Conservation (phyloP, 2,888 invertebrate species). For the Coremacera marginata region DNA sequence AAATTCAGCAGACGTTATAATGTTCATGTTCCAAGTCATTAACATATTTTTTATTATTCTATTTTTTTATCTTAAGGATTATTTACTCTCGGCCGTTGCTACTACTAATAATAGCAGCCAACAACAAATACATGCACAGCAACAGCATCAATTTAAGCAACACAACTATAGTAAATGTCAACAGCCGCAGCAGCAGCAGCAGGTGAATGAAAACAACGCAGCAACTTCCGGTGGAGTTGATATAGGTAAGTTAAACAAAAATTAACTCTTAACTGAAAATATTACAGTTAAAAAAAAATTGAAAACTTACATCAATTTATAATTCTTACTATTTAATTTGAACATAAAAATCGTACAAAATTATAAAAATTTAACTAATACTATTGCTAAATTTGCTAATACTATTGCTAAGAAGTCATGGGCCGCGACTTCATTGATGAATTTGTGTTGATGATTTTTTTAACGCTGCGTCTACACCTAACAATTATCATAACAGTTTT, state of each 20-base stretch:
- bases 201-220: conserved; percentile 25
- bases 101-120: conserved; percentile 42
- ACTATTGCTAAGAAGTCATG: too few relatives aligned
- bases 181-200: conserved; percentile 44
- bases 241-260: conserved; percentile 33
- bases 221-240: conserved; percentile 21
- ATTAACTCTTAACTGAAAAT: too few relatives aligned
- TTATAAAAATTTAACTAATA: too few relatives aligned
- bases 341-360: too few relatives aligned
- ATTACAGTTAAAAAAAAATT: too few relatives aligned
- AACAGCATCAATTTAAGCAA: conserved; percentile 45
- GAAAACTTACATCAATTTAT: too few relatives aligned
- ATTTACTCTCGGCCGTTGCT: conserved; percentile 56
- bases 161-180: conserved; percentile 46
- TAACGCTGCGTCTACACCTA: too few relatives aligned
- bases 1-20: conserved; percentile 25
- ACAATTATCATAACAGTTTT: too few relatives aligned
- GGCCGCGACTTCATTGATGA: too few relatives aligned
- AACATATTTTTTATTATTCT: conserved; percentile 43
- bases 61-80: conserved; percentile 59
- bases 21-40: conserved; percentile 33
- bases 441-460: too few relatives aligned
- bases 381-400: too few relatives aligned
- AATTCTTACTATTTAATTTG: too few relatives aligned
- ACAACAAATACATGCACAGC: conserved; percentile 31